Evolutionary conservation across 2,113 vertebrate genomes (phyloP), one percentile per base, ranked within the genome.

Genomic region (Serinus canaria): DNA sequence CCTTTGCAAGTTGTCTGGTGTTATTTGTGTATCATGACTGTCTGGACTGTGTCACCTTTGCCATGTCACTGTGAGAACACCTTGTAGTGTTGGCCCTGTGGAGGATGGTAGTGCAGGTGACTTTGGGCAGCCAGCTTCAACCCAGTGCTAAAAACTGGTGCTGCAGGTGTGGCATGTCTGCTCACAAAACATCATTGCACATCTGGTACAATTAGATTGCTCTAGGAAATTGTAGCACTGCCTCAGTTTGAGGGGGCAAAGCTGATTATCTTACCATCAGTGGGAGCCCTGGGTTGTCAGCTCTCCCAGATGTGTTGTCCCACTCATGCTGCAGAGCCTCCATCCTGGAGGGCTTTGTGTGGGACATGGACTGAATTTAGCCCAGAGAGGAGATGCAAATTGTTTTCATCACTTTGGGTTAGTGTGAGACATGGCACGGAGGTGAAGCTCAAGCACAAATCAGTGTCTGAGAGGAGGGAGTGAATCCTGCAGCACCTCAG

Each of bases 21-120:
- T 39, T 39, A 39, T 39, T 39, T 39, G 39, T 39, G 39, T 39
- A 39, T 39, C 39, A 39, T 39, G 39, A 39, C 10, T 39, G 39
- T 39, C 9, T 20, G 33, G 15, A 52, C 46, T 64, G 67, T 47
- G 58, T 50, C 46, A 27, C 10, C 13, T n/a, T 50, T 73, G 74
- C 50, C 35, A 5, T 0, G 1, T 76, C 44, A n/a, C 27, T 0
- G 0, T 23, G 21, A 55, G 49, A 60, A 33, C 41, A 20, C 10
- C 9, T 44, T 3, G 3, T 7, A 2, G n/a, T 39, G 4, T 14
- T 66, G 41, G 37, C 21, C 39, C 0, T 3, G 12, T 43, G 53
- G 53, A 66, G 47, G 47, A 7, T 63, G 28, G 31, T 6, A 25
- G 13, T 1, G 13, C 2, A 1, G 58, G 28, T 66, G 15, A 18